Evolutionary conservation across 2,797 vertebrate species (phyloP).

Genomic region (Petrocephalus schoutedeni): DNA sequence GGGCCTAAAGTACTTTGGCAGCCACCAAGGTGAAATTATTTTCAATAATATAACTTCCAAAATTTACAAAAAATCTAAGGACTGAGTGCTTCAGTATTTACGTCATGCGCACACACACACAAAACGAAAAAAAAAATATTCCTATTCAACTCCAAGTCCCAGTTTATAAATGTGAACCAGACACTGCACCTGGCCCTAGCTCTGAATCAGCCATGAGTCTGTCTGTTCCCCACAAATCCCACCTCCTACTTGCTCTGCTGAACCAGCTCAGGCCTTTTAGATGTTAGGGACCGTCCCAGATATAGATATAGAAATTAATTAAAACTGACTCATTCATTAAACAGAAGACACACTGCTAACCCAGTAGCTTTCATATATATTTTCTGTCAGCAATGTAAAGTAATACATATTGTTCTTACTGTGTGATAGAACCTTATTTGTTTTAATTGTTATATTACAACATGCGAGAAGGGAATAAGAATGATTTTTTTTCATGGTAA

Average conservation of each 20-base stretch:
- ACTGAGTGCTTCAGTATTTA: neutral
- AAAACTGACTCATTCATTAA: neutral
- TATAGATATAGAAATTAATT: neutral
- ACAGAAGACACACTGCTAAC: neutral
- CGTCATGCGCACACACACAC: neutral
- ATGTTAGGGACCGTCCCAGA: neutral
- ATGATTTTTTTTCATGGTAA: neutral
- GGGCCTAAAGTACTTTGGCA: neutral
- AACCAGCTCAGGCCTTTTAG: neutral
- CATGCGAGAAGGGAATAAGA: neutral
- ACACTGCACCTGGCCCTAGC: neutral
- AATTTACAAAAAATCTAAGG: neutral
- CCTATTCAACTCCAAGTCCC: neutral
- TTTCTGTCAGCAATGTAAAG: neutral
- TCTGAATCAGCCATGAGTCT: neutral
- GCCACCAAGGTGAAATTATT: neutral
- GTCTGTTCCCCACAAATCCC: neutral
- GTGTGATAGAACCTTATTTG: neutral
- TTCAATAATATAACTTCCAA: neutral
- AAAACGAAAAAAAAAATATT: neutral
- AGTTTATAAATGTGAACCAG: neutral
- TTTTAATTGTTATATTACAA: neutral
- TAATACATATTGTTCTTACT: neutral
- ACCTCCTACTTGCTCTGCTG: neutral
- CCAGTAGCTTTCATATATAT: no score